Base-by-base conservation (phyloP, 2,113 vertebrate species). In the Oenanthe melanoleuca region DNA sequence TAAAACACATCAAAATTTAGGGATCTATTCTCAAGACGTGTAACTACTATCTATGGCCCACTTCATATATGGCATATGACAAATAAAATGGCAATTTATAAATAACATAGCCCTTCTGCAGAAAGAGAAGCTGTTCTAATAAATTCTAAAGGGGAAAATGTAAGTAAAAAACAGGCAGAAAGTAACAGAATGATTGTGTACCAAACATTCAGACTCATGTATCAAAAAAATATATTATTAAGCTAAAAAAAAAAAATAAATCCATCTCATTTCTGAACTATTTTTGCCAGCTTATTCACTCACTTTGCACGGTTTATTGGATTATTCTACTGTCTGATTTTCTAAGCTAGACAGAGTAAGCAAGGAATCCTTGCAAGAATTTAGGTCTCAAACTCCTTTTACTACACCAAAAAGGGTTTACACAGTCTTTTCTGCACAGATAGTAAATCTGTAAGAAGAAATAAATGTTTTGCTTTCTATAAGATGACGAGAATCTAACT, bases 1-100 rank as follows among this genome's bases (percentile, higher is more conserved):
- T 89, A 96, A 92, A 97, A 72, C 47, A 89, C 80, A 67, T 81
- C 55, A 90, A 96, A 95, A 89, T 79, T 47, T 92, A 96, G 56
- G 79, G 75, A 60, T 97, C 65, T 83, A 6, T 78, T 97, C 96
- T 92, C 87, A 92, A 94, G 95, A 61, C 59, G 88, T 8, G 38
- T 34, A 88, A 57, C 81, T 63, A n/a, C 45, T 56, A 25, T 26
- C 59, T 61, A 82, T 1, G 14, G 88, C 64, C 67, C 86, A 53
- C 89, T 93, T 94, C 40, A 82, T 80, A 92, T 29, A 79, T 4
- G 63, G 24, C 29, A 42, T 91, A 95, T 29, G 85, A 44, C 80
- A 95, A 90, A 85, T 71, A 87, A 96, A 94, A 84, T 23, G 50
- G 52, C 45, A 81, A 92, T 79, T 87, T 86, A 70, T 80, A 89